phyloP scores from a whole-genome alignment of 2,113 vertebrate species.

The Gnathonemus echidnorhynchus region DNA sequence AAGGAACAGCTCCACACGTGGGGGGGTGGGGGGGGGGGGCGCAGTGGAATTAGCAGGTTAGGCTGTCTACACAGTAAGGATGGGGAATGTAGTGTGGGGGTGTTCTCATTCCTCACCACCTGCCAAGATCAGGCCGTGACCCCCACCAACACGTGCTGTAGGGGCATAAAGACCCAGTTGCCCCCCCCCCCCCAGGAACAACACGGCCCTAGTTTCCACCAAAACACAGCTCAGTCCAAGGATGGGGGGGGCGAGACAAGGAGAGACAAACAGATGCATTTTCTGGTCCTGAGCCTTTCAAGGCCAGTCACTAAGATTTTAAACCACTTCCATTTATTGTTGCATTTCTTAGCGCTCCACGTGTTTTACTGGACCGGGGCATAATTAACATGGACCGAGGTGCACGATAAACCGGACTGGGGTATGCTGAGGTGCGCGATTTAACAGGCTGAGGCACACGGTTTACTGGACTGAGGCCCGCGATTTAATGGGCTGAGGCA shows the following conservation, averaged over 20 bases:
- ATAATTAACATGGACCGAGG: too few species aligned
- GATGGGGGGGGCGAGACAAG: too few species aligned
- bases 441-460: too few species aligned
- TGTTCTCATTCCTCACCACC: conserved; percentile 1
- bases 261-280: conserved; percentile 40
- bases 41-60: not conserved
- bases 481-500: not conserved
- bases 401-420: not conserved
- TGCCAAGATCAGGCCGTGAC: not conserved
- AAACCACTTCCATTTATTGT: not conserved
- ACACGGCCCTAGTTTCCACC: not conserved
- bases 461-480: too few species aligned
- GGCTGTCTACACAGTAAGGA: not conserved
- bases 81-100: not conserved
- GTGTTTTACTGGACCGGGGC: not conserved
- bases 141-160: not conserved
- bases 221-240: not conserved
- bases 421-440: too few species aligned
- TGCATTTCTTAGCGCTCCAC: not conserved
- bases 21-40: not conserved
- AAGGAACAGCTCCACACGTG: not conserved
- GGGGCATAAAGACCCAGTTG: not conserved
- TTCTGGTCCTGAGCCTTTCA: not conserved
- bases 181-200: not conserved
- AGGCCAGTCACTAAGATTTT: not conserved